Evolutionary conservation across 2,113 vertebrate genomes (phyloP).

Genomic region (Rhegmatorhina hoffmannsi): DNA sequence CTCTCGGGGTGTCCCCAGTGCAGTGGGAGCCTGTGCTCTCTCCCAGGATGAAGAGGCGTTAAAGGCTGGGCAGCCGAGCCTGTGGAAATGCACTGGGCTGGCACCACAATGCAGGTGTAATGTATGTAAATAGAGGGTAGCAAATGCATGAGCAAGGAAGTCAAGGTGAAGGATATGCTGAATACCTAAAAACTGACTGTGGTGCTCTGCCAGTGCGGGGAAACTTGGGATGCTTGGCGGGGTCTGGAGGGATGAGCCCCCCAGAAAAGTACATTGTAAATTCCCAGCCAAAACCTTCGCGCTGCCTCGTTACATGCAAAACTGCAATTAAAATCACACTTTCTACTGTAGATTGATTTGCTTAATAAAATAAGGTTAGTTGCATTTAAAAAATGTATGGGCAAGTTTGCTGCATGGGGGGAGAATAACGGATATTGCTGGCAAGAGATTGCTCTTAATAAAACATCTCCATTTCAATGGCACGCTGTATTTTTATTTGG

Average conservation of each 20-base stretch:
- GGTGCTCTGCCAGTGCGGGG: rapidly evolving
- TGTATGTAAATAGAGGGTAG: background rate
- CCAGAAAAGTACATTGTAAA: rapidly evolving
- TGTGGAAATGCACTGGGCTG: background rate
- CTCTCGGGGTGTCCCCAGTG: rapidly evolving
- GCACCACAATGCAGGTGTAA: rapidly evolving
- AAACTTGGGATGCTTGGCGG: background rate
- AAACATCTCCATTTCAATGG: slow-evolving; percentile 31
- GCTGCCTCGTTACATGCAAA: background rate
- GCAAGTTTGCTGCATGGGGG: slow-evolving; percentile 43
- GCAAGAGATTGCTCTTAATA: slow-evolving; percentile 45
- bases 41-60: background rate
- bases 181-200: background rate
- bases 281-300: background rate
- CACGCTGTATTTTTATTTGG: slow-evolving; percentile 24
- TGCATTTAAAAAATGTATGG: slow-evolving; percentile 69
- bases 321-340: slow-evolving; percentile 33
- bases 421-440: slow-evolving; percentile 50
- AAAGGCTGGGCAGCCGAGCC: background rate
- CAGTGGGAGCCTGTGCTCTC: background rate
- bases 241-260: background rate
- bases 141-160: background rate
- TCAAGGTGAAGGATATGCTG: background rate
- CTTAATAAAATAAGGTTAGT: slow-evolving; percentile 67
- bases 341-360: slow-evolving; percentile 53